Percentiles rank a stretch among this genome's conserved stretches.
Conservation (phyloP, 2,888 invertebrate genomes). For the Leistus spinibarbis region DNA sequence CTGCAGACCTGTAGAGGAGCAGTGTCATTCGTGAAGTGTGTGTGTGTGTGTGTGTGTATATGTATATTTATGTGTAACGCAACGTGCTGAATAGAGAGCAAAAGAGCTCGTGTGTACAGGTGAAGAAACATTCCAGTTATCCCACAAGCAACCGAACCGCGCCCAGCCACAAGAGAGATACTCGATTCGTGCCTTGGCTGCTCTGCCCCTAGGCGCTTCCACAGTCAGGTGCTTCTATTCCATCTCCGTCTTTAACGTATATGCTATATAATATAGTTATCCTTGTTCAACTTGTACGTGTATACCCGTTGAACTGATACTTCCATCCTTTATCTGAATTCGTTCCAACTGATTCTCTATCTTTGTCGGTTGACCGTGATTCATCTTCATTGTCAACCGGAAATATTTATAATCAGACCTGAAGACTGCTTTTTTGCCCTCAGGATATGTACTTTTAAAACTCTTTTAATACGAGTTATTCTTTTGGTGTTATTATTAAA, state of each 20-base stretch:
- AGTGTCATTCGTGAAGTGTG: neutral
- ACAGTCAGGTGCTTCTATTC: conserved; percentile 2
- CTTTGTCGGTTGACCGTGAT: neutral
- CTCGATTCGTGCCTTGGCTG: neutral
- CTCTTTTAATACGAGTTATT: neutral
- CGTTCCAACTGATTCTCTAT: neutral
- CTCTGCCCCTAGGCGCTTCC: neutral
- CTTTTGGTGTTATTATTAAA: neutral
- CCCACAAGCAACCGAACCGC: conserved; percentile 16
- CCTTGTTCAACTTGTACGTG: conserved; percentile 17
- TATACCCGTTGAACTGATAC: neutral
- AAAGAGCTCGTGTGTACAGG: neutral
- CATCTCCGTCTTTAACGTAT: neutral
- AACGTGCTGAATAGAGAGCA: neutral
- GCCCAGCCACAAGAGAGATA: neutral
- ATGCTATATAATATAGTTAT: neutral
- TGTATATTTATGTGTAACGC: neutral
- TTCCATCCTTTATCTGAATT: neutral
- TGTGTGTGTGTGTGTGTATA: no score
- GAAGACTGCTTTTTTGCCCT: neutral
- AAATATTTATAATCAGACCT: conserved; percentile 17
- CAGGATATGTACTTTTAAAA: neutral
- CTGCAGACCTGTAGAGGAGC: no score
- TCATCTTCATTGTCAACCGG: conserved; percentile 17
- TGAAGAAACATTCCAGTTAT: conserved; percentile 30